phyloP scores from a whole-genome alignment of 2,113 vertebrate species.

The Genyomyrus donnyi region DNA sequence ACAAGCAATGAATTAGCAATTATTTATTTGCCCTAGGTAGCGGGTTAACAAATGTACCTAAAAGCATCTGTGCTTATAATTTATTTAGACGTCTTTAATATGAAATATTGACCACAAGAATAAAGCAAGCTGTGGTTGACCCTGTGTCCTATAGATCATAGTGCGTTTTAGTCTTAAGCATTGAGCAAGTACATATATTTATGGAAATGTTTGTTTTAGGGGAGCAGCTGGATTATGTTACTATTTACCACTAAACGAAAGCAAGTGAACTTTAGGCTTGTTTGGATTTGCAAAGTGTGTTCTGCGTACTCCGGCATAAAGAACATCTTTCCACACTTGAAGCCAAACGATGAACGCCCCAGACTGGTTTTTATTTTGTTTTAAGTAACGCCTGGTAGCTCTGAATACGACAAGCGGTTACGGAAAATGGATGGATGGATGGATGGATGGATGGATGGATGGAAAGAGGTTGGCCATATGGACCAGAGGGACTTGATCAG shows the following conservation, averaged over 20 bases:
- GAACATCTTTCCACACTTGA: neutral
- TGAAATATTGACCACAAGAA: neutral
- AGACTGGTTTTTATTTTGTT: neutral
- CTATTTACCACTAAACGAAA: neutral
- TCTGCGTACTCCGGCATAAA: neutral
- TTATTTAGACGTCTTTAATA: neutral
- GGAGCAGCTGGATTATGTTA: neutral
- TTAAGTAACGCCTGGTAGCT: neutral
- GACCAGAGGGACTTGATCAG: conserved; percentile 3
- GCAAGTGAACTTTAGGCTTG: neutral
- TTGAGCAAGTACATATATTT: neutral
- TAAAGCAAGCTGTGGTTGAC: neutral
- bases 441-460: neutral
- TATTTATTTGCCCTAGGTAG: neutral
- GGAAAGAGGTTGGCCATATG: neutral
- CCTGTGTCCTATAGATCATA: neutral
- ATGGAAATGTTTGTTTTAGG: neutral
- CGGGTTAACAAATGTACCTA: neutral
- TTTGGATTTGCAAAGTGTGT: neutral
- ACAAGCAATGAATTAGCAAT: neutral
- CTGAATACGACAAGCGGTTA: neutral
- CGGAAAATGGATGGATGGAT: neutral
- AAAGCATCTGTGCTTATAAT: neutral
- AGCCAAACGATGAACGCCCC: neutral
- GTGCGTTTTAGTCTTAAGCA: neutral